Base-by-base conservation (phyloP, 2,888 invertebrate species). In the Osmoderma eremita region DNA sequence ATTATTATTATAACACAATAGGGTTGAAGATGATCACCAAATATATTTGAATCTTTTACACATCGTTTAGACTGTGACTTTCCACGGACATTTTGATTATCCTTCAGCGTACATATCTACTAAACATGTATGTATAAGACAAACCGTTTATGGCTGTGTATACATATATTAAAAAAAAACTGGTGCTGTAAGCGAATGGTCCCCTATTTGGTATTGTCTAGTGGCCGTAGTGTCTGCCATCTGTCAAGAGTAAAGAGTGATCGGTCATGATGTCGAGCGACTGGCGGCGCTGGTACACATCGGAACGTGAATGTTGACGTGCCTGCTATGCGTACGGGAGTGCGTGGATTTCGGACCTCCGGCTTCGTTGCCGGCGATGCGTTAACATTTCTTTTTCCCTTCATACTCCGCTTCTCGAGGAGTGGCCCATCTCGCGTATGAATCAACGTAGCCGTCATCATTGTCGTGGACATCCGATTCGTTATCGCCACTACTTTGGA, bases 201-300 rank as follows among this genome's bases (percentile, higher is more conserved):
- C 24, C 73, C 70, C 77, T 45, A 76, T 76, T 72, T 71, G 71
- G 73, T 73, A 79, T 81, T 81, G 79, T 79, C 78, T 78, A 78
- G 73, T 76, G 73, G 72, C 77, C 75, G 74, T 72, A 75, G 77
- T 78, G 78, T 78, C 78, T 78, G 80, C 79, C 78, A 80, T 81
- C 78, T 81, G 80, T 81, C 81, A 80, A 76, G 69, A 76, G 79
- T 79, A 79, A 80, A 78, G 79, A 80, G 80, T 78, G 79, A 81
- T 81, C 80, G 80, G 79, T 81, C 80, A 80, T 79, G 78, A 80
- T 79, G 78, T 74, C 64, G 69, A 69, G 79, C 80, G 30, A 30
- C 79, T 79, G 78, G 79, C 79, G 77, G 76, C 75, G 73, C 24
- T n/a, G n/a, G 42, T 45, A 30, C 10, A 17, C 45, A 22, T 39